Evolutionary conservation across 1,140 invertebrate genomes (phyloP).

Genomic region (Sycophila sp.): DNA sequence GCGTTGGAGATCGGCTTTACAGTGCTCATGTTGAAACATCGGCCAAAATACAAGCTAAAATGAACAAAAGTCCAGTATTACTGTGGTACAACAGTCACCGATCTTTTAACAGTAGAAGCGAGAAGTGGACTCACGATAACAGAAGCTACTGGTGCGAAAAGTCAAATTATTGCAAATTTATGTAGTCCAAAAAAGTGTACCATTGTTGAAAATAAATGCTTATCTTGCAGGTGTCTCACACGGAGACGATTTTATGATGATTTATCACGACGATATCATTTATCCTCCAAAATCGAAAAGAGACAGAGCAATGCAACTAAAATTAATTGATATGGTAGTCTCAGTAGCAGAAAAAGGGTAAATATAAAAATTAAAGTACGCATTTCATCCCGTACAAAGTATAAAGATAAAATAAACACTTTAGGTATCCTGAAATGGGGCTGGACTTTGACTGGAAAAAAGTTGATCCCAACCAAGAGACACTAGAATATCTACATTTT

Average conservation of each 20-base stretch:
- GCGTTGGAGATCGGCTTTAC: background rate
- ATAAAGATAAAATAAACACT: too few relatives aligned
- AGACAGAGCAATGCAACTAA: background rate
- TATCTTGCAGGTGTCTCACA: background rate
- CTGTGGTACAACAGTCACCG: background rate
- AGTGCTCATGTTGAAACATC: background rate
- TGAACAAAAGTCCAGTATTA: background rate
- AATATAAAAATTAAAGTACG: background rate
- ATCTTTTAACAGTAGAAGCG: background rate
- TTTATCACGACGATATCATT: background rate
- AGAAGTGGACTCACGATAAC: background rate
- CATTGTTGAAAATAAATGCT: background rate
- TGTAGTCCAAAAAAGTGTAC: background rate
- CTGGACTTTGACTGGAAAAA: background rate
- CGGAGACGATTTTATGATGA: background rate
- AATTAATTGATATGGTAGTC: background rate
- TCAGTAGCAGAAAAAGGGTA: background rate
- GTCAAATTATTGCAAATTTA: background rate
- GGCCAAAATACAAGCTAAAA: background rate
- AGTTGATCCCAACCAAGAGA: background rate
- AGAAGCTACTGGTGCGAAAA: too few relatives aligned
- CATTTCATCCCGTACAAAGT: too few relatives aligned
- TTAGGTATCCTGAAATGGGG: conserved; percentile 36
- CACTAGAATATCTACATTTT: background rate
- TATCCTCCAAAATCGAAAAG: background rate